Base-by-base conservation (phyloP, 2,888 invertebrate genomes). In the Melanostoma scalare region DNA sequence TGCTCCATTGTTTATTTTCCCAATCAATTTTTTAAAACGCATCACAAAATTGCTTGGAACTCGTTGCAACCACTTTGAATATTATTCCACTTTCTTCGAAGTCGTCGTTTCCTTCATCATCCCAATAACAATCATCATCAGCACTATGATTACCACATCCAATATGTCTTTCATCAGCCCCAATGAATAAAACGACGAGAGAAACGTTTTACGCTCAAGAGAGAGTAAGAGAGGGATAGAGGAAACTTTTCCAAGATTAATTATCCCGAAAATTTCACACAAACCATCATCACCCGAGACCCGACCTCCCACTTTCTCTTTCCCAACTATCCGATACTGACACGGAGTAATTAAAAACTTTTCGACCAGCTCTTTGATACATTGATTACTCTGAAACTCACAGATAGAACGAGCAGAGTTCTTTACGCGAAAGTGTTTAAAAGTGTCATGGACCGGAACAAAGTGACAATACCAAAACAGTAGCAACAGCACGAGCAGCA, bases 341-440 rank as follows among this genome's bases (percentile, higher is more conserved):
- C 46, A 46, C 10, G 38, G 48, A 65, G 65, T 65, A 52, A 52
- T 65, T 65, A 52, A 65, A 65, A 65, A 40, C 40, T 20, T 58
- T 58, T 38, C 9, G 30, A 46, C 10, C 30, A 20, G 10, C 40
- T 42, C 40, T 42, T 50, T 63, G 48, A 35, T 63, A n/a, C 30
- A 63, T 36, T 53, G 10, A 53, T 53, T 36, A 1, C 4, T 36
- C 35, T 53, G 35, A 20, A 20, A 20, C 20, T 20, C 35, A 35
- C 36, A 36, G 10, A 36, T 36, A 53, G 35, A 5, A 35, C 30
- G 30, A 30, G 20, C 9, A 20, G 38, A 8, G 38, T 6, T 3
- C 3, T 58, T n/a, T 42, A 58, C 33, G 58, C 6, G 20, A 42
- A 58, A 42, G 31, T 58, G n/a, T 6, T 58, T 42, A 6, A 58